Base-by-base conservation (phyloP, 2,797 vertebrate genomes). In the Eulemur mongoz region DNA sequence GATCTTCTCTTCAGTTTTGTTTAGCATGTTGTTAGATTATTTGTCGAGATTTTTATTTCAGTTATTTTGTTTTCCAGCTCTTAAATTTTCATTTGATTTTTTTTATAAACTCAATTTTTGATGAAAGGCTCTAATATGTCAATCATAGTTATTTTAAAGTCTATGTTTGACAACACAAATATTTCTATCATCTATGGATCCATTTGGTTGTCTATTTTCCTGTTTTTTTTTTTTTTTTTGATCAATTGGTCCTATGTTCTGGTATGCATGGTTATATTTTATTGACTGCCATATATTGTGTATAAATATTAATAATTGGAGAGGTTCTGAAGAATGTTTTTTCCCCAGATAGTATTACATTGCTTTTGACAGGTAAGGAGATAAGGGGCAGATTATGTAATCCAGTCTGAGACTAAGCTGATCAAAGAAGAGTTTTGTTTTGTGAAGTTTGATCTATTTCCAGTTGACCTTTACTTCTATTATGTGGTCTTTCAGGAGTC, bases 61-160 rank as follows among this genome's bases (percentile, higher is more conserved):
- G 23, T 59, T 20, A 61, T 76, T 89, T 81, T 75, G 32, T 92
- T 95, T 82, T 87, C 48, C 18, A 80, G 57, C 59, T 54, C 50
- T 88, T 78, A 61, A 50, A 59, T n/a, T 87, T 91, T 81, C 38
- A 85, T 65, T 89, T 72, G 40, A 80, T 40, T 50, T 35, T 69
- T 70, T 89, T 52, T 54, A 45, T 57, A 76, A 38, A 83, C 78
- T 67, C 0, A 17, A 13, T 65, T 69, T 75, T 69, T 69, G 3
- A 8, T 59, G 22, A 88, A 67, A 67, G 76, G 17, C 4, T 61
- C 59, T 67, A 61, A 91, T 4, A 52, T 9, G 69, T 38, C 38
- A 82, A 52, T 69, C 40, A 82, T 11, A 52, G 45, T 88, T 95
- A 87, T 87, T 75, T 91, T 78, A 48, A 87, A 96, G 57, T 75